Conservation (phyloP, 2,113 vertebrate genomes). For the Semnornis frantzii region DNA sequence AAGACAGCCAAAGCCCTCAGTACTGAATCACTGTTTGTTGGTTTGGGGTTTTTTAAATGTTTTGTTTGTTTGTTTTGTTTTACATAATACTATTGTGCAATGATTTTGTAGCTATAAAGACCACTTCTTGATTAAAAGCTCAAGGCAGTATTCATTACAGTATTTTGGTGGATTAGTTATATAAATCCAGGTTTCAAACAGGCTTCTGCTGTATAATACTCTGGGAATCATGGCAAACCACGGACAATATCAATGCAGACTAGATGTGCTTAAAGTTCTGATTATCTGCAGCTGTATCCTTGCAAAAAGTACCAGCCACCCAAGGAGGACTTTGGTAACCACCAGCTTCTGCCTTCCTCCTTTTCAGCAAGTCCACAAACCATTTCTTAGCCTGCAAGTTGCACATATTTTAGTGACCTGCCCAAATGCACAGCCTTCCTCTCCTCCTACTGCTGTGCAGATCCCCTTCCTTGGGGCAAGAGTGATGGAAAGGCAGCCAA, state of each 20-base stretch:
- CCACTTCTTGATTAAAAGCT: conserved; percentile 74
- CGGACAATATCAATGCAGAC: background rate
- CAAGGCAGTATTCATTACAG: conserved; percentile 59
- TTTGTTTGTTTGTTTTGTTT: background rate
- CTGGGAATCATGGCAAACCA: background rate
- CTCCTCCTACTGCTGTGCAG: background rate
- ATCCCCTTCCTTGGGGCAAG: background rate
- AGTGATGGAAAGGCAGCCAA: background rate
- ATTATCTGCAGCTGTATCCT: background rate
- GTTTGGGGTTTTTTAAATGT: background rate
- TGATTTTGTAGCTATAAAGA: conserved; percentile 61
- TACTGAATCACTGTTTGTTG: background rate
- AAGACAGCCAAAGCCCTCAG: conserved; percentile 26
- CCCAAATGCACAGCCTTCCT: background rate
- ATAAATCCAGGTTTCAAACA: conserved; percentile 62
- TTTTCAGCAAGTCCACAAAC: background rate
- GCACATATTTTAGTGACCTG: rapidly evolving
- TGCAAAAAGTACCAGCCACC: background rate
- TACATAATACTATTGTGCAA: conserved; percentile 35
- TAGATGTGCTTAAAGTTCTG: background rate
- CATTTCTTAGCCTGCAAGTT: background rate
- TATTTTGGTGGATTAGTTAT: conserved; percentile 65
- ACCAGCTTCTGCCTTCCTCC: background rate
- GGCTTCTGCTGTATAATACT: conserved; percentile 16
- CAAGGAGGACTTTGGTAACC: background rate